Evolutionary conservation across 2,888 invertebrate species (phyloP), one percentile per base, ranked within the genome.

Genomic region (Fragum sueziense): DNA sequence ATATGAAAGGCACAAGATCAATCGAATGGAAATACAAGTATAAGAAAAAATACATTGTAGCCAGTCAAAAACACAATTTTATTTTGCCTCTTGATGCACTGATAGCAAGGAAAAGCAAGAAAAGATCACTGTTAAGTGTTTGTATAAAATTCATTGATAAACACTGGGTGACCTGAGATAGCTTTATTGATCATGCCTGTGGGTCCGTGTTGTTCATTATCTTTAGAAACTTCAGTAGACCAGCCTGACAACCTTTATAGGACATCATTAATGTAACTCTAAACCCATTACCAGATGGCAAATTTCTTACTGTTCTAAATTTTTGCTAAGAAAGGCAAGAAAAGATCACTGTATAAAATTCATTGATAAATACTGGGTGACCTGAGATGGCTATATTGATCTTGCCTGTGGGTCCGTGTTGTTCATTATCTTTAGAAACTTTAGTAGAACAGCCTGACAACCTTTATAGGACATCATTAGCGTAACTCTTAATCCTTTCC

Each of bases 381-480:
- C 14, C 47, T 20, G n/a, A 47, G 47, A 47, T 47, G n/a, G 47
- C 7, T 47, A 3, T 65, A 65, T 65, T 65, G 65, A 65, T 65
- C 65, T 65, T 41, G 9, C 41, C 47, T 47, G 47, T 22, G 41
- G 17, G 47, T 41, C 65, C 65, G 25, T n/a, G n/a, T 65, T 41
- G 41, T 65, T 25, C 37, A 65, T 65, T 65, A 65, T 65, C 65
- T 34, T 65, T 65, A 41, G 37, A 65, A 11, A 22, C 22, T 20
- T 25, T 22, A 37, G 20, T 4, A 65, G 65, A 41, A 20, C 7
- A 47, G 25, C 22, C 25, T 65, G 65, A 65, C 65, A 65, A 22
- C 41, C 65, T 41, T 65, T 65, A 65, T 65, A 27, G 65, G 41
- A 65, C 27, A 65, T 37, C 65, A 65, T n/a, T n/a, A n/a, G n/a